Conservation (phyloP, 1,140 invertebrate genomes). For the Cydia amplana region DNA sequence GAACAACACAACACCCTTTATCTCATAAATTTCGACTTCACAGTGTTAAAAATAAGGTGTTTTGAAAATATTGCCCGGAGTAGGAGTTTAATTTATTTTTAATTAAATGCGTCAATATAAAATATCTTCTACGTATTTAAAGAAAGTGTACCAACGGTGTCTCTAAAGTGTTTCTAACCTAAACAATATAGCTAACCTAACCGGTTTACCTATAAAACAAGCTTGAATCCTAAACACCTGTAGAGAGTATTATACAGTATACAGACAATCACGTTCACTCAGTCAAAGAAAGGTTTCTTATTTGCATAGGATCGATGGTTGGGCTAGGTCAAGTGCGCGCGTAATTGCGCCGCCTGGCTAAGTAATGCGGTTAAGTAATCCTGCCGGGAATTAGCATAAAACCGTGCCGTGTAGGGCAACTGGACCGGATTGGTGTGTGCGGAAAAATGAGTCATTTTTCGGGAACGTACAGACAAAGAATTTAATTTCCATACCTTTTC, state of each 20-base stretch:
- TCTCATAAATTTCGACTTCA: too few relatives aligned
- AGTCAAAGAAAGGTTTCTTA: constrained; percentile 42
- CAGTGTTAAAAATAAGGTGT: too few relatives aligned
- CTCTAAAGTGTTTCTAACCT: too few relatives aligned
- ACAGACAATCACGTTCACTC: constrained; percentile 14
- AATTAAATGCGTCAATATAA: too few relatives aligned
- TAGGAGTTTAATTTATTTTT: too few relatives aligned
- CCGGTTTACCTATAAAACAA: not conserved
- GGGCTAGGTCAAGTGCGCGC: constrained; percentile 71
- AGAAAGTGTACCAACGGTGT: too few relatives aligned
- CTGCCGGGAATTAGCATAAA: constrained; percentile 41
- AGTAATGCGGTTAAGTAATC: constrained; percentile 59
- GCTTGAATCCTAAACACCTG: too few relatives aligned
- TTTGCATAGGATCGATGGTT: constrained; percentile 71
- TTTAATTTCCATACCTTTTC: too few relatives aligned
- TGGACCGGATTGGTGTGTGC: not conserved
- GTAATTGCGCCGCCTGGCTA: constrained; percentile 67
- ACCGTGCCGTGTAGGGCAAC: not conserved
- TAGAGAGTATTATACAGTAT: not conserved
- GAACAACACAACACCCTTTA: too few relatives aligned
- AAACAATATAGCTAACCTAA: not conserved
- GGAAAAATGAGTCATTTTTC: not conserved
- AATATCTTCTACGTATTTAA: too few relatives aligned
- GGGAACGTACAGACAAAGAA: not conserved
- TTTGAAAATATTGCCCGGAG: too few relatives aligned